A percentile compares a stretch with the other conserved stretches of the same genome.
phyloP scores from a whole-genome alignment of 2,797 vertebrate genomes.

The Austrolebias charrua region DNA sequence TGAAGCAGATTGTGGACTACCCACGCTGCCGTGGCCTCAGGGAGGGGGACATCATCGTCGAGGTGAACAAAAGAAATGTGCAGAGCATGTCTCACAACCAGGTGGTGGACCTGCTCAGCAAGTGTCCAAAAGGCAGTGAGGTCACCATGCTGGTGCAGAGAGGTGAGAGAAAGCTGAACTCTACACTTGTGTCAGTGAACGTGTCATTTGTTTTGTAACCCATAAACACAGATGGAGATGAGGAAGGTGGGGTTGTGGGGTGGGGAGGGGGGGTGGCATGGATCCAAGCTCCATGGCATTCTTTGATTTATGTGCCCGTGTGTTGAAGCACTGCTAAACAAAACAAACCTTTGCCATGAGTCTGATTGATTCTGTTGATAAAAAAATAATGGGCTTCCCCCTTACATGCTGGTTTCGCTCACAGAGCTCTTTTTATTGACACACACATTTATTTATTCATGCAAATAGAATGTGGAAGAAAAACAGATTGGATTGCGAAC shows the following conservation, averaged over 20 bases:
- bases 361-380: slow-evolving; percentile 31
- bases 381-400: slow-evolving; percentile 40
- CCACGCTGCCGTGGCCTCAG: slow-evolving; percentile 94
- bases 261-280: slow-evolving; percentile 21
- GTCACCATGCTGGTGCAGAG: slow-evolving; percentile 97
- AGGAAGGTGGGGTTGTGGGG: slow-evolving; percentile 11
- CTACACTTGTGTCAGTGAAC: neutral
- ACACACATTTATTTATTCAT: slow-evolving; percentile 60
- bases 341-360: slow-evolving; percentile 38
- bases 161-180: slow-evolving; percentile 78
- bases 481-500: slow-evolving; percentile 32
- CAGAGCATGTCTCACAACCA: slow-evolving; percentile 97
- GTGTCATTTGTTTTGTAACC: slow-evolving; percentile 10
- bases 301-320: slow-evolving; percentile 52
- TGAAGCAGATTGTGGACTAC: slow-evolving; percentile 98
- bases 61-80: slow-evolving; percentile 98
- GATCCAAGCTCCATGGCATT: slow-evolving; percentile 10
- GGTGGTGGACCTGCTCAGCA: slow-evolving; percentile 97
- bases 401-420: slow-evolving; percentile 44
- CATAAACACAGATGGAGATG: slow-evolving; percentile 37
- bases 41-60: slow-evolving; percentile 95
- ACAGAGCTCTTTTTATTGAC: slow-evolving; percentile 52
- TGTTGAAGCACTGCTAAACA: slow-evolving; percentile 39
- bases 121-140: slow-evolving; percentile 97
- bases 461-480: slow-evolving; percentile 41